Base-by-base conservation (phyloP, 2,113 vertebrate genomes). In the Dendrocopos noguchii region DNA sequence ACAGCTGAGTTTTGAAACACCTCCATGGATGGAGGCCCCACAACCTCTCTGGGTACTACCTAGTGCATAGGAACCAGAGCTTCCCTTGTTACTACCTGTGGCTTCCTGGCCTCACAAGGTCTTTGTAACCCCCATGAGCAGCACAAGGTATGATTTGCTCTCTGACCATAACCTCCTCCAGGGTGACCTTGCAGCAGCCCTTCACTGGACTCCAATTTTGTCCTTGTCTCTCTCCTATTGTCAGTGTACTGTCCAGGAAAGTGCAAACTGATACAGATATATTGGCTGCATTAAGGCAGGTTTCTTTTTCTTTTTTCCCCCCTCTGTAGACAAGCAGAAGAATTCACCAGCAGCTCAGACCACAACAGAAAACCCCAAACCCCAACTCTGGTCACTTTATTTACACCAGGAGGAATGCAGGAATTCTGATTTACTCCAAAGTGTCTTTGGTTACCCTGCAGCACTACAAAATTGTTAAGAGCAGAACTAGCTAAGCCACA, bases 281-380 rank as follows among this genome's bases (percentile, higher is more conserved):
- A 6, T 24, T 84, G 12, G 36, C 42, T 77, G 56, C n/a, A 59
- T 63, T 39, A 70, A 87, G 15, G n/a, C 29, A 63, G 16, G 36
- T 79, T 70, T 39, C 47, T 2, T 28, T 24, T 36, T 52, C 39
- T 44, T 44, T 44, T 44, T 5, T 15, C 15, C 15, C 42, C 15
- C 4, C 33, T 63, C 71, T 70, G 10, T 57, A 50, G 34, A 57
- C 15, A 22, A 8, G 18, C 59, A 72, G 60, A 85, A 42, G 42
- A 92, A 87, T 63, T 77, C 72, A 82, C 21, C 82, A 83, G 66
- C 65, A 53, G 72, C 24, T 91, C 72, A 87, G 47, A 80, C 31
- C 19, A 47, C 84, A 80, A 95, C 70, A 67, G 57, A 87, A 95
- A 94, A 90, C 46, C 82, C 20, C 64, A 91, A 88, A 78, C 47